phyloP scores from a whole-genome alignment of 2,888 invertebrate species.

The Drosophila prolongata region DNA sequence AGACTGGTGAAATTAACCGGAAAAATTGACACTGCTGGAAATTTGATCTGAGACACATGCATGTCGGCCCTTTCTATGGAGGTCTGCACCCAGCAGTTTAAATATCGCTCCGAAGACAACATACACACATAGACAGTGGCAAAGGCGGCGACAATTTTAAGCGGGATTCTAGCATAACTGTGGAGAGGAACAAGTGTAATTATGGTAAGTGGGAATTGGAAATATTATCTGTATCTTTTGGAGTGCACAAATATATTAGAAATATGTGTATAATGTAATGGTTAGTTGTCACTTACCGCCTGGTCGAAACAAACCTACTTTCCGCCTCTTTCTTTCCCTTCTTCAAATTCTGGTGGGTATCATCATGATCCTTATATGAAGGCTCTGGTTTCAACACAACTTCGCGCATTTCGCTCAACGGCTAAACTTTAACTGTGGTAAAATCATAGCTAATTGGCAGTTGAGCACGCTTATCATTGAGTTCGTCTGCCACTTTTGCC shows the following conservation, averaged over 20 bases:
- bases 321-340: background rate
- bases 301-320: slow-evolving; percentile 16
- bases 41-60: slow-evolving; percentile 76
- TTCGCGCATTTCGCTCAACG: slow-evolving; percentile 48
- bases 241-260: no score
- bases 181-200: no score
- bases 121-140: slow-evolving; percentile 64
- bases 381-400: slow-evolving; percentile 40
- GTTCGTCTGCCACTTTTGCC: slow-evolving; percentile 26
- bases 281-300: slow-evolving; percentile 43
- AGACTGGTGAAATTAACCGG: slow-evolving; percentile 43
- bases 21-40: slow-evolving; percentile 75
- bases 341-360: slow-evolving; percentile 31
- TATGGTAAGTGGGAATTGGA: no score
- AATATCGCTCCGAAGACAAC: slow-evolving; percentile 70
- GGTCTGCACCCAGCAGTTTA: slow-evolving; percentile 76
- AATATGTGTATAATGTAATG: no score
- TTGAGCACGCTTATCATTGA: slow-evolving; percentile 62
- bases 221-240: no score
- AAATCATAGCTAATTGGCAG: slow-evolving; percentile 50
- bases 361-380: slow-evolving; percentile 37
- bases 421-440: slow-evolving; percentile 12
- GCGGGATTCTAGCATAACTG: slow-evolving; percentile 48
- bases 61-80: slow-evolving; percentile 77
- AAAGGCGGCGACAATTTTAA: slow-evolving; percentile 42